These are phyloP conservation scores for Drosophila atroscutellata DNA, from an alignment of 2,888 invertebrate genomes.

Conservation along the genomic window DNA sequence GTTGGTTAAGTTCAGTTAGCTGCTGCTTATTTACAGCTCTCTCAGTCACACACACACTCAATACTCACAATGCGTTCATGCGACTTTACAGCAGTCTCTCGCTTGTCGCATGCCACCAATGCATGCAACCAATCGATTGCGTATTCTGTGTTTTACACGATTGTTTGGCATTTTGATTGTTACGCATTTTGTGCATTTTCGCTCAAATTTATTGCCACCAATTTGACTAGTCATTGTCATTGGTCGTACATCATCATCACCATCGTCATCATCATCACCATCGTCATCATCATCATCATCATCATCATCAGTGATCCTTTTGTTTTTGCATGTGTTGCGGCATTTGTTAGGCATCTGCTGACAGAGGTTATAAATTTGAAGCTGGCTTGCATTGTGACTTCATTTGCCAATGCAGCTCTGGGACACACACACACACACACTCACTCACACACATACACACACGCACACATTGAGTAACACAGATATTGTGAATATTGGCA, in stretches of 20 bases:
- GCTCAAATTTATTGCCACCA: constrained; percentile 59
- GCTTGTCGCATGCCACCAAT: constrained; percentile 31
- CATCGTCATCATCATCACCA: constrained; percentile 14
- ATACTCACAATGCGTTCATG: constrained; percentile 5
- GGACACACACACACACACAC: constrained; percentile 29
- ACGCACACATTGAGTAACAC: neutral
- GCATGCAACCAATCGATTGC: constrained; percentile 33
- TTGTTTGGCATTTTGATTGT: constrained; percentile 59
- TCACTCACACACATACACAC: constrained; percentile 8
- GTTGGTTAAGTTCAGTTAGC: constrained; percentile 33
- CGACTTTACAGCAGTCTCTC: constrained; percentile 8
- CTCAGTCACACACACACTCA: constrained; percentile 16
- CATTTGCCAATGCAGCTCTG: constrained; percentile 45
- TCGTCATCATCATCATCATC: constrained; percentile 27
- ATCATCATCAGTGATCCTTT: constrained; percentile 42
- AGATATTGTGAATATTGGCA: constrained; percentile 58
- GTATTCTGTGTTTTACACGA: constrained; percentile 21
- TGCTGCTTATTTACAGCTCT: constrained; percentile 56
- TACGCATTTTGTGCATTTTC: constrained; percentile 50
- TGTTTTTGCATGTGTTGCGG: constrained; percentile 47
- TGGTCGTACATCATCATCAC: constrained; percentile 42
- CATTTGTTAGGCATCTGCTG: constrained; percentile 51
- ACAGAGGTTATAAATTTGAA: constrained; percentile 56
- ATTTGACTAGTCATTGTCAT: constrained; percentile 61
- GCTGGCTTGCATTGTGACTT: constrained; percentile 64